Conservation (phyloP, 2,888 invertebrate genomes). For the Diarsia mendica region DNA sequence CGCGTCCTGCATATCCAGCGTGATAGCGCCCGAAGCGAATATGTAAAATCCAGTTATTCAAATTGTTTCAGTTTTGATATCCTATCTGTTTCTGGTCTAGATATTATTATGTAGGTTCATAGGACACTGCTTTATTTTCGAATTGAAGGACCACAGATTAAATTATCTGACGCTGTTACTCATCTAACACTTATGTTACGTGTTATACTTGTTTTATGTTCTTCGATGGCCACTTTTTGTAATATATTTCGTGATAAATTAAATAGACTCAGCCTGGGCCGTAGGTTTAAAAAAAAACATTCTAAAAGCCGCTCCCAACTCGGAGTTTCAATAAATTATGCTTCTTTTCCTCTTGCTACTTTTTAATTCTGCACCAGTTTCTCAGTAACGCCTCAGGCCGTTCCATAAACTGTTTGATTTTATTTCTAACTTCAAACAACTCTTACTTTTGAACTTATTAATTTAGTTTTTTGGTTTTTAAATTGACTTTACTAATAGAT, state of each 20-base stretch:
- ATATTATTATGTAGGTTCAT: constrained; percentile 6
- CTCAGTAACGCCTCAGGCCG: constrained; percentile 12
- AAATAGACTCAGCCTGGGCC: neutral
- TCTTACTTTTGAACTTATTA: neutral
- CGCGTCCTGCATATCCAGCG: constrained; percentile 28
- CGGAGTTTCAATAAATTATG: constrained; percentile 18
- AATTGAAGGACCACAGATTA: neutral
- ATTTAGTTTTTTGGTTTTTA: neutral
- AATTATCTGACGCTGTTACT: neutral
- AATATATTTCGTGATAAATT: neutral
- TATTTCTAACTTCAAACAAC: constrained; percentile 34
- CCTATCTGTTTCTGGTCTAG: constrained; percentile 8
- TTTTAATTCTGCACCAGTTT: constrained; percentile 11
- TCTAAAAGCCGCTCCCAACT: neutral
- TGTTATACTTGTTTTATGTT: too few species aligned
- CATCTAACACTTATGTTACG: neutral
- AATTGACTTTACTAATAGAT: neutral
- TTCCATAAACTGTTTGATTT: constrained; percentile 38
- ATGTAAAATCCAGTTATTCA: constrained; percentile 44
- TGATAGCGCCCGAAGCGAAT: constrained; percentile 42
- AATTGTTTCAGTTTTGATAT: constrained; percentile 45
- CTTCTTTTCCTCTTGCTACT: constrained; percentile 1
- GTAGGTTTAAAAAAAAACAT: neutral
- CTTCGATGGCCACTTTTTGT: neutral
- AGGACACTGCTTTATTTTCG: constrained; percentile 13